Percentiles rank a stretch among this genome's conserved stretches.
Conservation (phyloP, 2,113 vertebrate genomes). For the Monopterus albus region DNA sequence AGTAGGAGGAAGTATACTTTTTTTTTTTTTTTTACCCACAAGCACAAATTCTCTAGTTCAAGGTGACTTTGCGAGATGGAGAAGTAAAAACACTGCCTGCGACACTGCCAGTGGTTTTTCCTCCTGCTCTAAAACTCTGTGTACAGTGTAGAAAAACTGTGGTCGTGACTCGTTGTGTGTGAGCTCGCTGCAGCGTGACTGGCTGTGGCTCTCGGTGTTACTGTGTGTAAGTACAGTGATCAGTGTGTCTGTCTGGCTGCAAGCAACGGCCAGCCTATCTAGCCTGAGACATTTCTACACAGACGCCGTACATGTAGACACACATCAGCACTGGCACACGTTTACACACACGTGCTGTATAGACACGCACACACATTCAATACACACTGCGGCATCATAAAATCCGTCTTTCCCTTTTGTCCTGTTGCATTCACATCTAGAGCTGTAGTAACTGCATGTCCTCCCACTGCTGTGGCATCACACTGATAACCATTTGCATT, state of each 20-base stretch:
- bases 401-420: slow-evolving; percentile 16
- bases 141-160: slow-evolving; percentile 69
- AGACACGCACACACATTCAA: slow-evolving; percentile 12
- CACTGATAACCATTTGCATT: slow-evolving; percentile 49
- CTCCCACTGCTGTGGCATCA: slow-evolving; percentile 29
- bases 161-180: slow-evolving; percentile 61
- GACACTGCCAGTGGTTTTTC: slow-evolving; percentile 58
- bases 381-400: slow-evolving; percentile 29
- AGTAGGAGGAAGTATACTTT: background rate
- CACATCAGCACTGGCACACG: slow-evolving; percentile 2
- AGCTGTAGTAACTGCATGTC: slow-evolving; percentile 24
- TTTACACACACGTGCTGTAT: slow-evolving; percentile 26
- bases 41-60: slow-evolving; percentile 74
- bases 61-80: slow-evolving; percentile 45
- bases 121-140: slow-evolving; percentile 43
- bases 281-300: slow-evolving; percentile 43
- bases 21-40: slow-evolving; percentile 43
- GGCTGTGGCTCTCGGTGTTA: slow-evolving; percentile 60
- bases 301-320: slow-evolving; percentile 36
- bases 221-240: slow-evolving; percentile 60
- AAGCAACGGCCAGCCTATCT: slow-evolving; percentile 34
- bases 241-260: slow-evolving; percentile 56
- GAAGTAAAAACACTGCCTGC: slow-evolving; percentile 60
- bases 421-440: slow-evolving; percentile 40
- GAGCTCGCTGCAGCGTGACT: slow-evolving; percentile 54